Conservation (phyloP, 2,888 invertebrate species). For the Matsumyia berberina region DNA sequence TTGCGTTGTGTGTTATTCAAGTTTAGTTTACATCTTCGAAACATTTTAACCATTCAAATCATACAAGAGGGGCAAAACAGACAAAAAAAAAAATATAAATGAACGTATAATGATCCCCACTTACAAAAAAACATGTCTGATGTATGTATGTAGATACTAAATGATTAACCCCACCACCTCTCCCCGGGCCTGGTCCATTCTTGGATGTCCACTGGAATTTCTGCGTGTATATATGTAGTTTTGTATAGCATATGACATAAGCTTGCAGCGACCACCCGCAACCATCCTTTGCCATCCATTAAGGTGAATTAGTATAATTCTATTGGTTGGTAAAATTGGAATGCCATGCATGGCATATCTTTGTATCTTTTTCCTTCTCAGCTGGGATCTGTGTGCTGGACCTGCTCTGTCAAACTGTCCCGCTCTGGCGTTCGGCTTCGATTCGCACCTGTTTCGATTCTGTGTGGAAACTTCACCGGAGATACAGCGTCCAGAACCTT, state of each 20-base stretch:
- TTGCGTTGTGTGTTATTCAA: constrained; percentile 39
- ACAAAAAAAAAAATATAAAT: too few relatives aligned
- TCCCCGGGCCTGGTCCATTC: constrained; percentile 21
- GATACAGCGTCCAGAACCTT: constrained; percentile 56
- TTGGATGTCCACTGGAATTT: constrained; percentile 68
- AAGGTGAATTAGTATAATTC: constrained; percentile 76
- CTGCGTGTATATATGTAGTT: constrained; percentile 34
- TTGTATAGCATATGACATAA: constrained; percentile 59
- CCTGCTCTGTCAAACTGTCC: constrained; percentile 16
- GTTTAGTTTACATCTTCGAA: constrained; percentile 62
- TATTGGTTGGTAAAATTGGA: constrained; percentile 73
- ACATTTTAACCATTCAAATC: constrained; percentile 49
- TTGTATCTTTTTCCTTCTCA: constrained; percentile 37
- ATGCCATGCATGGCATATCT: constrained; percentile 63
- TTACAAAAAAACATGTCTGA: constrained; percentile 27
- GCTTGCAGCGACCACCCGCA: constrained; percentile 76
- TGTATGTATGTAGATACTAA: constrained; percentile 40
- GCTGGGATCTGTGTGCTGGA: background rate
- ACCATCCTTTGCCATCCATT: constrained; percentile 74
- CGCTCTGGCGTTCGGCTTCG: constrained; percentile 23
- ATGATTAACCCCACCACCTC: constrained; percentile 58
- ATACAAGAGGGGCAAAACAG: too few relatives aligned
- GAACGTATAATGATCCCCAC: constrained; percentile 37
- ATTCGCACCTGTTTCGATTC: constrained; percentile 69
- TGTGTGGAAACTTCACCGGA: constrained; percentile 50